These are phyloP conservation scores for Ornithoptera priamus DNA, from an alignment of 2,888 invertebrate genomes.

Conservation along the genomic window DNA sequence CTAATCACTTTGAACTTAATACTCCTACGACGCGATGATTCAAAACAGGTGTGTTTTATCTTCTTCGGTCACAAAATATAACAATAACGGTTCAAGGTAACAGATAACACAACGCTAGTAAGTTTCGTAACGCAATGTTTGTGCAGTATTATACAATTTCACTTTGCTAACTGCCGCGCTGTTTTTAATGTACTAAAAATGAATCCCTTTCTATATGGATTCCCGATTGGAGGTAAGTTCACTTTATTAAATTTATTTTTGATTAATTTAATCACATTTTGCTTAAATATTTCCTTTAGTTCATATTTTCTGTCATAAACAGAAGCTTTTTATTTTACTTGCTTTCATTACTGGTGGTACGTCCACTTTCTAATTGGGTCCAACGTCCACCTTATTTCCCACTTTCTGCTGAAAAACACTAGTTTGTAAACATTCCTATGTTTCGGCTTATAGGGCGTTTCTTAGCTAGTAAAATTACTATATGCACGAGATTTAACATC, in stretches of 20 bases:
- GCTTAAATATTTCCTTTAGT: background rate
- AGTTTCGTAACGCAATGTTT: constrained; percentile 22
- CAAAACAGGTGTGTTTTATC: constrained; percentile 40
- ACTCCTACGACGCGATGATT: background rate
- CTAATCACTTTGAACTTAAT: background rate
- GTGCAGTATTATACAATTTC: constrained; percentile 13
- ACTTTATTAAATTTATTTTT: background rate
- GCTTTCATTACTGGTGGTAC: too few species aligned
- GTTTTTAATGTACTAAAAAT: constrained; percentile 36
- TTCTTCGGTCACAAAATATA: constrained; percentile 46
- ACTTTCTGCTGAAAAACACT: too few species aligned
- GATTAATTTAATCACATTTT: background rate
- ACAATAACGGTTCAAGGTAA: constrained; percentile 43
- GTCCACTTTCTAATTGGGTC: too few species aligned
- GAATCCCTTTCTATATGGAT: constrained; percentile 60
- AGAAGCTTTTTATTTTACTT: background rate
- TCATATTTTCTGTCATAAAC: background rate
- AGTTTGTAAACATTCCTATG: too few species aligned
- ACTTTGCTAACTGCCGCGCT: constrained; percentile 17
- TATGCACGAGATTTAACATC: too few species aligned
- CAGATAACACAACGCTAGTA: constrained; percentile 41
- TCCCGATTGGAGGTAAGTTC: constrained; percentile 51
- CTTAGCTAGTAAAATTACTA: too few species aligned
- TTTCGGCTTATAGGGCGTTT: too few species aligned
- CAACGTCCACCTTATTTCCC: too few species aligned